Percentiles rank a stretch among this genome's conserved stretches.
Evolutionary conservation across 2,113 vertebrate species (phyloP).

Genomic region (Morone saxatilis): DNA sequence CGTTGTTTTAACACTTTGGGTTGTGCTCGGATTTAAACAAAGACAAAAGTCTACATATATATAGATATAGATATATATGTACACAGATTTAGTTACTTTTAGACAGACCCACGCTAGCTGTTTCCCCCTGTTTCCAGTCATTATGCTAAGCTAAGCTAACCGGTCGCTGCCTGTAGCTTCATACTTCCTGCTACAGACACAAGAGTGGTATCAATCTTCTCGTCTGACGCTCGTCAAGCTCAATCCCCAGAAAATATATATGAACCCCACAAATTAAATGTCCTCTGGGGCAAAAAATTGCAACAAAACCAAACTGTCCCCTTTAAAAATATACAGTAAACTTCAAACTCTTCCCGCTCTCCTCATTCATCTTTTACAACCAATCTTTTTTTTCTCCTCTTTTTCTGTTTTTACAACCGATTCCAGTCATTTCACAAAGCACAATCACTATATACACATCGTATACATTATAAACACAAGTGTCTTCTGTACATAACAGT

Average conservation of each 20-base stretch:
- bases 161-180: background rate
- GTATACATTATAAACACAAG: slow-evolving; percentile 66
- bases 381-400: background rate
- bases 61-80: too few relatives aligned
- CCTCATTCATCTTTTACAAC: slow-evolving; percentile 47
- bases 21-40: background rate
- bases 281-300: background rate
- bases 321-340: slow-evolving; percentile 55
- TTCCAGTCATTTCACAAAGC: slow-evolving; percentile 52
- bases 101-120: background rate
- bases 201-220: background rate
- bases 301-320: background rate
- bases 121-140: background rate
- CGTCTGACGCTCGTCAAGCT: background rate
- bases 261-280: background rate
- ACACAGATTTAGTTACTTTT: background rate
- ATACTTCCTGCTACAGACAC: background rate
- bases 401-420: slow-evolving; percentile 44
- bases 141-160: slow-evolving; percentile 40
- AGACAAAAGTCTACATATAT: too few relatives aligned
- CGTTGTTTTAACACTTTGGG: too few relatives aligned
- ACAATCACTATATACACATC: slow-evolving; percentile 63
- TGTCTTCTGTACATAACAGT: slow-evolving; percentile 69
- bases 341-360: background rate
- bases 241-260: background rate